Conservation (phyloP, 2,888 invertebrate species). For the Calameuta idolon region DNA sequence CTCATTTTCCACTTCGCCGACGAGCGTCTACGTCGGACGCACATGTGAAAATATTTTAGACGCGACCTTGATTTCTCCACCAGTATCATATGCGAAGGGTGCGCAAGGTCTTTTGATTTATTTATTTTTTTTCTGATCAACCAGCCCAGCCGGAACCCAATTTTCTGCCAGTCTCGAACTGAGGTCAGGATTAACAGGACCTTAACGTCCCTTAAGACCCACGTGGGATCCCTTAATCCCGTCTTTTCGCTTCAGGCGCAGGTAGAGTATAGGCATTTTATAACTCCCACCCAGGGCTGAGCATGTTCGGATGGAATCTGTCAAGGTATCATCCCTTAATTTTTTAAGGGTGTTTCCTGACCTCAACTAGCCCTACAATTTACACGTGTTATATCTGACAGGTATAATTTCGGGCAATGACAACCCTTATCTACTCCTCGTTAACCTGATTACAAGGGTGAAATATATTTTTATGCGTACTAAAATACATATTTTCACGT, state of each 20-base stretch:
- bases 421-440: not conserved
- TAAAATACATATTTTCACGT: not conserved
- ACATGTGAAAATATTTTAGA: not conserved
- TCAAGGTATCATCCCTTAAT: not conserved
- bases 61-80: not conserved
- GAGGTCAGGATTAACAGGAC: constrained; percentile 1
- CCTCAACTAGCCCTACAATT: not conserved
- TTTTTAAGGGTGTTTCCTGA: not conserved
- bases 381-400: too few species aligned
- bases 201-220: not conserved
- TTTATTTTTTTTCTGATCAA: not conserved
- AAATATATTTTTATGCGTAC: not conserved
- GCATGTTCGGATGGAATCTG: not conserved
- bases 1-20: not conserved
- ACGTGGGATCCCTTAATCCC: not conserved
- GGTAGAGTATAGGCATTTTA: too few species aligned
- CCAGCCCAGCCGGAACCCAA: not conserved
- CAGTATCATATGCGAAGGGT: not conserved
- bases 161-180: not conserved
- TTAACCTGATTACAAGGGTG: not conserved
- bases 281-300: not conserved
- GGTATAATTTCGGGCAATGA: too few species aligned
- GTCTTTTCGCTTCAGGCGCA: not conserved
- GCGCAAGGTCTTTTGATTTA: not conserved
- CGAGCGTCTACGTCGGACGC: not conserved